Evolutionary conservation across 2,888 invertebrate genomes (phyloP), one percentile per base, ranked within the genome.

Genomic region (Ochropacha duplaris): DNA sequence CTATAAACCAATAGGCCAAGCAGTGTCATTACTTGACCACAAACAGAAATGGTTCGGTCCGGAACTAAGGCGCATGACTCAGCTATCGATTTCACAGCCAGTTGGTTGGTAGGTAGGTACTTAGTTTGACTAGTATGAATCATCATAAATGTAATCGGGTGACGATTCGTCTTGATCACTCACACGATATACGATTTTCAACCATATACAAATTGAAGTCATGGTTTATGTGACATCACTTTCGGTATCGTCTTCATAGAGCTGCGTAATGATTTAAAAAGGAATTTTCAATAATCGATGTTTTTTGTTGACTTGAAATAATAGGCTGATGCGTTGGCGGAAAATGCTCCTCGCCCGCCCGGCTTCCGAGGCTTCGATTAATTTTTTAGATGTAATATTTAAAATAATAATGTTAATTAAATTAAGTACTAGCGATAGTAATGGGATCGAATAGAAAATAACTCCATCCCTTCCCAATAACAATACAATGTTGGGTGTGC

Each of bases 121-220:
- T n/a, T n/a, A n/a, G 44, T 44, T 44, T 44, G 44, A 44, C 19
- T 19, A 44, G n/a, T 9, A 19, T 44, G 44, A 44, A 44, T 44
- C 44, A 44, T 44, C 44, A 44, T 44, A 44, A n/a, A 44, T 44
- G 44, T 44, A 44, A 44, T 44, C 44, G 19, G 66, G 61, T 72
- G 67, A 72, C 72, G 68, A 70, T 66, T 62, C 54, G 60, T 60
- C 61, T 64, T 62, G 57, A 66, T 63, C 57, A 64, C 50, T 56
- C 36, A n/a, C n/a, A n/a, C n/a, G n/a, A n/a, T n/a, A 19, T 44
- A 5, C 16, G 39, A 39, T 39, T 4, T 39, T 39, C 14, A 39
- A 39, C 39, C n/a, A n/a, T 39, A 2, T n/a, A 39, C 16, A 9
- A n/a, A 16, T 16, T n/a, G 19, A 44, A 44, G 16, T 19, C n/a